phyloP scores from a whole-genome alignment of 1,140 invertebrate species.

The Aplysia californica region DNA sequence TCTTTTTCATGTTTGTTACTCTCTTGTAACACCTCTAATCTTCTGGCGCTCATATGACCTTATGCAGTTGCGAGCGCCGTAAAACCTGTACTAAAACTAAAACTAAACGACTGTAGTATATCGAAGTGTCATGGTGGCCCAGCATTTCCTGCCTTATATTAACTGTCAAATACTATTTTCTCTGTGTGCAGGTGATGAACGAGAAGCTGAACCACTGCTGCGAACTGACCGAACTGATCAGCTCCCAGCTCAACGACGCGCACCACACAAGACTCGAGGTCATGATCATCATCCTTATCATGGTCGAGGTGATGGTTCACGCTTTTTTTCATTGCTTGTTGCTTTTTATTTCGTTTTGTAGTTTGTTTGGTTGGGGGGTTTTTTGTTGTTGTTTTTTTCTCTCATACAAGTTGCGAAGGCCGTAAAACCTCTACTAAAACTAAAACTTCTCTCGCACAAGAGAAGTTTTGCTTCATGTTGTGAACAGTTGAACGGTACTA shows the following conservation, averaged over 20 bases:
- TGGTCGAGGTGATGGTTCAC: conserved; percentile 95
- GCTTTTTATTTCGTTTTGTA: background rate
- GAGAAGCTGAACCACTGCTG: conserved; percentile 93
- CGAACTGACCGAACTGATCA: conserved; percentile 88
- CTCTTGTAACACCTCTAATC: too few species aligned
- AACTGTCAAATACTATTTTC: too few species aligned
- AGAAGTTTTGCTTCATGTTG: background rate
- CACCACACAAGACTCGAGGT: conserved; percentile 91
- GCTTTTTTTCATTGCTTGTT: conserved; percentile 20
- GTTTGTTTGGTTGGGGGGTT: background rate
- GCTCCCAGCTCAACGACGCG: conserved; percentile 87
- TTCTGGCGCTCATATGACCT: too few species aligned
- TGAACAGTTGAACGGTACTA: background rate
- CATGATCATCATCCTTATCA: conserved; percentile 96
- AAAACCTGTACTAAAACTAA: too few species aligned
- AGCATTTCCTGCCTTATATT: conserved; percentile 43
- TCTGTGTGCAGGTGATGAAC: conserved; percentile 95
- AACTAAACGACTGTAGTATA: background rate
- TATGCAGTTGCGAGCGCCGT: too few species aligned
- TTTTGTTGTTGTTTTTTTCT: background rate
- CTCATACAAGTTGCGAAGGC: background rate
- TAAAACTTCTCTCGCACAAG: background rate
- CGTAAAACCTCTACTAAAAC: background rate
- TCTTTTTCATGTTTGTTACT: too few species aligned
- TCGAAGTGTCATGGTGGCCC: background rate